phyloP scores from a whole-genome alignment of 2,113 vertebrate genomes.

The Tragelaphus scriptus region DNA sequence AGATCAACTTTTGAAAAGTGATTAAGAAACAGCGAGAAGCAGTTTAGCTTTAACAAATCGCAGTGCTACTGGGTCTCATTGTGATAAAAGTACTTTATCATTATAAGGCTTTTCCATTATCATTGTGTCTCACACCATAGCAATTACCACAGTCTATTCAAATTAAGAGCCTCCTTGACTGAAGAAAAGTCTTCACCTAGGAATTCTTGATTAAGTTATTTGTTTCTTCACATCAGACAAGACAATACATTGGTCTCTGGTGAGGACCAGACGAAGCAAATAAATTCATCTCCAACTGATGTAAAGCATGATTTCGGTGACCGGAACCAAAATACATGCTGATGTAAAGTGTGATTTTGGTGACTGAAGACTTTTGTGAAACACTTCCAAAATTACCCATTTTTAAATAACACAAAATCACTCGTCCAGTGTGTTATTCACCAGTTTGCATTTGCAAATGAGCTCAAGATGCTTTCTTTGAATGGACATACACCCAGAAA shows the following conservation, averaged over 20 bases:
- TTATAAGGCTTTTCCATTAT: constrained; percentile 73
- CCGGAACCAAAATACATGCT: background rate
- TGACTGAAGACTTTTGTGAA: background rate
- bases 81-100: constrained; percentile 71
- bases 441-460: constrained; percentile 22
- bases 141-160: background rate
- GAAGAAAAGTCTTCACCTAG: background rate
- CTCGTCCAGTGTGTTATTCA: background rate
- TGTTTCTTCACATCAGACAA: background rate
- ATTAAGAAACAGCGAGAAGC: constrained; percentile 47
- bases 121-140: background rate
- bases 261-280: background rate
- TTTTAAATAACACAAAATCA: background rate
- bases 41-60: constrained; percentile 55
- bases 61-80: constrained; percentile 71
- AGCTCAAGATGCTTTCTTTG: background rate
- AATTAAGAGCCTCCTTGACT: background rate
- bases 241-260: background rate
- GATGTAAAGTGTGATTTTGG: background rate
- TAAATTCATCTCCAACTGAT: background rate
- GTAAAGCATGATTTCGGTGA: background rate
- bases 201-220: background rate
- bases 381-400: background rate
- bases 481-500: background rate
- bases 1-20: constrained; percentile 61